phyloP scores from a whole-genome alignment of 1,140 invertebrate genomes.

The Globodera rostochiensis region DNA sequence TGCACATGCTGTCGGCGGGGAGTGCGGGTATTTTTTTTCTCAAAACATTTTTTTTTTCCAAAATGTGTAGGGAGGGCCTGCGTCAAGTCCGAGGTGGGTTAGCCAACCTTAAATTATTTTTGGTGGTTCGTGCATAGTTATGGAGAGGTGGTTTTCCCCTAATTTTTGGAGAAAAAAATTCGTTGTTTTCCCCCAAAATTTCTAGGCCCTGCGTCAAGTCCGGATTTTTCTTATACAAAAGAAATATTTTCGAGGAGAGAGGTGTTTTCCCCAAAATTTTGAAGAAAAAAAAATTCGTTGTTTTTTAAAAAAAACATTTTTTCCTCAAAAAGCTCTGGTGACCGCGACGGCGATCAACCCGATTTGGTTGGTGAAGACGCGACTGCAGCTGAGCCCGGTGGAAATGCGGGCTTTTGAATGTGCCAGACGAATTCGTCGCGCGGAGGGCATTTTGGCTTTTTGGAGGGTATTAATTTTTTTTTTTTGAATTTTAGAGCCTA shows the following conservation, averaged over 20 bases:
- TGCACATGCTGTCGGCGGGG: slow-evolving; percentile 89
- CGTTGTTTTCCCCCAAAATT: too few relatives aligned
- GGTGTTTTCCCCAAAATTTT: slow-evolving; percentile 22
- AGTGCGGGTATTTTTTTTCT: slow-evolving; percentile 77
- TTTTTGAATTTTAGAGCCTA: too few relatives aligned
- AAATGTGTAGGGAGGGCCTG: too few relatives aligned
- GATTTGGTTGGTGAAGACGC: slow-evolving; percentile 98
- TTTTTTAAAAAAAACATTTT: slow-evolving; percentile 20
- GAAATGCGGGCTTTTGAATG: slow-evolving; percentile 80
- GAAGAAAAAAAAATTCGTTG: too few relatives aligned
- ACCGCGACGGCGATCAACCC: slow-evolving; percentile 95
- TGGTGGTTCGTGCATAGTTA: too few relatives aligned
- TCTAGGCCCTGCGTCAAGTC: too few relatives aligned
- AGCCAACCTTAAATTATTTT: too few relatives aligned
- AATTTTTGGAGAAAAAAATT: too few relatives aligned
- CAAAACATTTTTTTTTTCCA: too few relatives aligned
- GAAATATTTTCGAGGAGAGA: not conserved
- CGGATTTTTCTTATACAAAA: too few relatives aligned
- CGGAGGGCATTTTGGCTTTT: slow-evolving; percentile 71
- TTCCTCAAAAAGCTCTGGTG: slow-evolving; percentile 79
- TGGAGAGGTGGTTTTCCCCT: too few relatives aligned
- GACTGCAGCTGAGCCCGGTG: slow-evolving; percentile 87
- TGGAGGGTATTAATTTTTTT: slow-evolving; percentile 45
- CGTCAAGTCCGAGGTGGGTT: too few relatives aligned
- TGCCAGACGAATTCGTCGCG: slow-evolving; percentile 69